Evolutionary conservation across 1,140 invertebrate species (phyloP).

Genomic region (Aporrectodea caliginosa): DNA sequence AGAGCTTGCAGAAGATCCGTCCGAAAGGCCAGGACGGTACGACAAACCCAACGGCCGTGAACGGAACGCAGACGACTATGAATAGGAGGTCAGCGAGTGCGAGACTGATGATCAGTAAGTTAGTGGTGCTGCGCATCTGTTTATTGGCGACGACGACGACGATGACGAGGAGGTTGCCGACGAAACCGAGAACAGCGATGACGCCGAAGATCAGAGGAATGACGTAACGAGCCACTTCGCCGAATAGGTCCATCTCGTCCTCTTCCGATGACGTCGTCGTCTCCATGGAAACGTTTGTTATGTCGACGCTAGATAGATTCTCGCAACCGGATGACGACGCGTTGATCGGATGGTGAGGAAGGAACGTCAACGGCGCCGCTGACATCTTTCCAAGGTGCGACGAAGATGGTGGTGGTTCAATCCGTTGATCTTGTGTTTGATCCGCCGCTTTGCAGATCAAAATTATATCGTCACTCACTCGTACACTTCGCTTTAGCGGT

Average conservation of each 20-base stretch:
- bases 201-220: not conserved
- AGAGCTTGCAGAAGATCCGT: slow-evolving; percentile 81
- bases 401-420: not conserved
- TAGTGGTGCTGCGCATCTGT: slow-evolving; percentile 63
- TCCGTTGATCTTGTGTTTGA: not conserved
- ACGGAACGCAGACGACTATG: slow-evolving; percentile 89
- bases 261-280: not conserved
- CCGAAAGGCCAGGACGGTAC: slow-evolving; percentile 77
- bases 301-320: not conserved
- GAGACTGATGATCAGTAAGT: slow-evolving; percentile 81
- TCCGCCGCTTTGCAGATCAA: not conserved
- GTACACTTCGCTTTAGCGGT: no score
- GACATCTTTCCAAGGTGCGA: not conserved
- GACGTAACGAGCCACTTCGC: not conserved
- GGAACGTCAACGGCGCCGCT: not conserved
- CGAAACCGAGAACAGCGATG: not conserved
- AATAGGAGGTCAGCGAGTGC: slow-evolving; percentile 85
- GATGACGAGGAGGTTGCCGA: not conserved
- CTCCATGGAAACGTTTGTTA: not conserved
- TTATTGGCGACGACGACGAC: slow-evolving; percentile 9
- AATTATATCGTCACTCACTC: no score
- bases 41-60: slow-evolving; percentile 55
- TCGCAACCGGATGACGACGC: no score
- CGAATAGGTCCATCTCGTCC: not conserved
- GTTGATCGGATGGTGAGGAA: not conserved